Evolutionary conservation across 2,888 invertebrate species (phyloP).

Genomic region (Molorchus minor): DNA sequence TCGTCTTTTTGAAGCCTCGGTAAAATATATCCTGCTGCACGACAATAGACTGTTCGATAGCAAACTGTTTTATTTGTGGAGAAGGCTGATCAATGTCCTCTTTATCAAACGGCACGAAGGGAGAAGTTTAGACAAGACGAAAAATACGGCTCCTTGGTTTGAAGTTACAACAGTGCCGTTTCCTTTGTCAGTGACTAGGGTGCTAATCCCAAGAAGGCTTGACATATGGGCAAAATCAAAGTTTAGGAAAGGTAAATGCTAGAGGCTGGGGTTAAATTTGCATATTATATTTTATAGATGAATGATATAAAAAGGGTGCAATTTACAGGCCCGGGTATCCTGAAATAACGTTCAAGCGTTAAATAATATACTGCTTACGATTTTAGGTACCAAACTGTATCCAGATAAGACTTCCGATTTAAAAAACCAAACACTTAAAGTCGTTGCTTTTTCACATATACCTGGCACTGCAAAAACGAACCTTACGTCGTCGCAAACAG

Average conservation of each 20-base stretch:
- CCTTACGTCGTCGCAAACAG: slow-evolving; percentile 38
- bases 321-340: too few relatives aligned
- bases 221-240: slow-evolving; percentile 74
- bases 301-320: too few relatives aligned
- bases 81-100: slow-evolving; percentile 76
- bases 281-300: too few relatives aligned
- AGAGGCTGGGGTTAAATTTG: too few relatives aligned
- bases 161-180: slow-evolving; percentile 79
- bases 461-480: slow-evolving; percentile 67
- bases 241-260: slow-evolving; percentile 65
- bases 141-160: slow-evolving; percentile 67
- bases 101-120: slow-evolving; percentile 71
- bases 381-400: slow-evolving; percentile 61
- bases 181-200: slow-evolving; percentile 69
- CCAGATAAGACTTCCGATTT: slow-evolving; percentile 70
- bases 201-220: slow-evolving; percentile 70
- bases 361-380: too few relatives aligned
- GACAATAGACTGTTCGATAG: slow-evolving; percentile 74
- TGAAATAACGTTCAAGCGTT: too few relatives aligned
- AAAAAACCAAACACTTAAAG: slow-evolving; percentile 68
- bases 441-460: slow-evolving; percentile 74
- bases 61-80: slow-evolving; percentile 78
- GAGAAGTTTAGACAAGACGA: slow-evolving; percentile 28
- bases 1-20: slow-evolving; percentile 75
- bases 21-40: slow-evolving; percentile 75